Evolutionary conservation across 2,113 vertebrate genomes (phyloP).

Genomic region (Turdus rufiventris): DNA sequence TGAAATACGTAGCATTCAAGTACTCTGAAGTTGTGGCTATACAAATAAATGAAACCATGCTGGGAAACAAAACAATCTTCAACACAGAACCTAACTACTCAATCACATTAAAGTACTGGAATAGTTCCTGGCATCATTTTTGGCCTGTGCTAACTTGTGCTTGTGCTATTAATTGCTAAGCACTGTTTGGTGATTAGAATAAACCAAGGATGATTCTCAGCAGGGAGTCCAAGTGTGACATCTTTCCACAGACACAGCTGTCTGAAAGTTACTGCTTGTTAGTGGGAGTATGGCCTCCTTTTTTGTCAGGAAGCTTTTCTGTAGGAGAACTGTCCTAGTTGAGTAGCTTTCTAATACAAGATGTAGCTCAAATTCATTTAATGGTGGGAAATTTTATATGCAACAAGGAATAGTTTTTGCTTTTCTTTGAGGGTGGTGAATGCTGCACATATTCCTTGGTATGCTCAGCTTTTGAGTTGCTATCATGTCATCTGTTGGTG

Average conservation of each 20-base stretch:
- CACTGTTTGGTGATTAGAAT: background rate
- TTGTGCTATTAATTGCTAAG: background rate
- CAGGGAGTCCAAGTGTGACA: background rate
- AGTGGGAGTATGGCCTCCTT: background rate
- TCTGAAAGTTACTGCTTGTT: background rate
- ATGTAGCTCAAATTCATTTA: background rate
- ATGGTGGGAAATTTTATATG: background rate
- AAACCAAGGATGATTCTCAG: background rate
- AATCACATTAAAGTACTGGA: background rate
- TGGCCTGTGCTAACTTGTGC: background rate
- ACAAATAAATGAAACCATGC: background rate
- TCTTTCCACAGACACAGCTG: background rate
- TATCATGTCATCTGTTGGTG: background rate
- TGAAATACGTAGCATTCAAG: background rate
- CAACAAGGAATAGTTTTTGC: background rate
- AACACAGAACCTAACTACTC: background rate
- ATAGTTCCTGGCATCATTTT: background rate
- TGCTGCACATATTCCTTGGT: background rate
- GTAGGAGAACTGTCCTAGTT: background rate
- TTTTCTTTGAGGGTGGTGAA: background rate
- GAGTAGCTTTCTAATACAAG: background rate
- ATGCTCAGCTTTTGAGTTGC: background rate
- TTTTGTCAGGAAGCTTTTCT: background rate
- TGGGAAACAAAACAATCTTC: fast-evolving
- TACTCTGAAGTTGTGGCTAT: background rate